Conservation (phyloP, 2,888 invertebrate genomes). For the Leptothorax acervorum region DNA sequence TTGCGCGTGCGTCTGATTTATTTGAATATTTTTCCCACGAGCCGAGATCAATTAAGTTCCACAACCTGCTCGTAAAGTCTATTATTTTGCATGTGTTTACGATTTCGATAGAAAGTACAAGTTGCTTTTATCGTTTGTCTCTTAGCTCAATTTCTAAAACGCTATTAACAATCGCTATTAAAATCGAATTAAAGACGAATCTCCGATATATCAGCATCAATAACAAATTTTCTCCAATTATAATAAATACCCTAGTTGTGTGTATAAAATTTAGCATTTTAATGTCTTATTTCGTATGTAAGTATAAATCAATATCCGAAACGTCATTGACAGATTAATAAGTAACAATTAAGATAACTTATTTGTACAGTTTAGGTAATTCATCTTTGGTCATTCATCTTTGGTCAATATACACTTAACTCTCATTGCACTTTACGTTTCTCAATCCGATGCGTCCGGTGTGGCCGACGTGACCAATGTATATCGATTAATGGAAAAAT, state of each 20-base stretch:
- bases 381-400: background rate
- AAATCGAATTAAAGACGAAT: background rate
- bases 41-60: slow-evolving; percentile 10
- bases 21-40: slow-evolving; percentile 40
- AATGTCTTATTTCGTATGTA: background rate
- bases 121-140: background rate
- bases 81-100: slow-evolving; percentile 30
- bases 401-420: background rate
- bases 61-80: background rate
- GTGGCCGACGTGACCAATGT: too few species aligned
- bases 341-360: background rate
- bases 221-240: background rate
- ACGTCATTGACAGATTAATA: background rate
- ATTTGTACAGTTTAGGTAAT: background rate
- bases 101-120: slow-evolving; percentile 39
- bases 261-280: background rate
- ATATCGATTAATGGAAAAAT: background rate
- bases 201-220: background rate
- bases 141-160: background rate
- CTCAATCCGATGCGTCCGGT: background rate
- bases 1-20: slow-evolving; percentile 35
- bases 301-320: background rate
- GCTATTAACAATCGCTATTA: background rate
- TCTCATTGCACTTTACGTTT: background rate
- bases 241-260: background rate